Percentiles rank a stretch among this genome's conserved stretches.
Conservation (phyloP, 1,140 invertebrate species). For the Diachasma alloeum region DNA sequence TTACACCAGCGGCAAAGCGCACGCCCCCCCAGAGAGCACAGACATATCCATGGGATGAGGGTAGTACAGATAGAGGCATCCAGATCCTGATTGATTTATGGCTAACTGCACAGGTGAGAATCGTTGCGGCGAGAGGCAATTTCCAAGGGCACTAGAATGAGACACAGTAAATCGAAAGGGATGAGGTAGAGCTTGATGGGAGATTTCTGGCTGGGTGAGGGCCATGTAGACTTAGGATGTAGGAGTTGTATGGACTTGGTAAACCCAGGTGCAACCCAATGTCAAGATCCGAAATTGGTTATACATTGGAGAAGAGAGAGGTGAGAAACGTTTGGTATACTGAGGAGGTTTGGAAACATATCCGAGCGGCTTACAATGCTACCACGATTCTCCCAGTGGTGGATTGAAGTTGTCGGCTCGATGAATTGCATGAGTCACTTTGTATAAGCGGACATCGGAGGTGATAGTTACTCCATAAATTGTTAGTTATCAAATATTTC, state of each 20-base stretch:
- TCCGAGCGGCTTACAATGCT: background rate
- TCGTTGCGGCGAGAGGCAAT: constrained; percentile 33
- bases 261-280: background rate
- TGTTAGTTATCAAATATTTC: background rate
- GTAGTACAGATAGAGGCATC: constrained; percentile 2
- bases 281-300: background rate
- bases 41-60: constrained; percentile 24
- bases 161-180: background rate
- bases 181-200: background rate
- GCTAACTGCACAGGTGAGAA: constrained; percentile 40
- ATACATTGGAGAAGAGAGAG: background rate
- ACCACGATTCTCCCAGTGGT: background rate
- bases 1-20: no score
- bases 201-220: background rate
- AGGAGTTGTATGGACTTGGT: background rate
- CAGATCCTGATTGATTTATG: constrained; percentile 40
- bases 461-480: background rate
- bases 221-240: constrained; percentile 1
- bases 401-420: background rate
- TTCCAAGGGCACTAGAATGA: background rate
- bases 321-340: background rate
- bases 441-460: background rate
- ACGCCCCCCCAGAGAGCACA: background rate
- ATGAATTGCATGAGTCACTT: background rate
- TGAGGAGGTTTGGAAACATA: background rate